Evolutionary conservation across 1,140 invertebrate genomes (phyloP), one percentile per base, ranked within the genome.

Genomic region (Colletes latitarsis): DNA sequence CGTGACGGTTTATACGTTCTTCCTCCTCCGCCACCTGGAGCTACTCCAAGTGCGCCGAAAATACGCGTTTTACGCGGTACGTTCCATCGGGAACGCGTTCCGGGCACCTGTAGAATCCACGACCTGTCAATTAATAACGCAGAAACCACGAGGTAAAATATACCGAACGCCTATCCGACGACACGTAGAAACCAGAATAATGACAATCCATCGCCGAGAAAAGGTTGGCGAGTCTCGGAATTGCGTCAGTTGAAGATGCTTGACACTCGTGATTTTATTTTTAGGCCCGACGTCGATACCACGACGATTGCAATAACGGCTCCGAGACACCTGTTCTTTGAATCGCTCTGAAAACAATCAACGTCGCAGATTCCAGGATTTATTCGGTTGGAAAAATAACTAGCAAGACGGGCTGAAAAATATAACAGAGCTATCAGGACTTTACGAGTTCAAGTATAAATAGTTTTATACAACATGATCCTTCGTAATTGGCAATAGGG

Each of bases 31-130:
- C 60, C 85, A 84, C 76, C 85, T 88, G 86, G 86, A 84, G 66
- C 70, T 49, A 52, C 68, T 88, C 86, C 86, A 88, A 88, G 57
- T 68, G 49, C 39, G 77, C 58, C 82, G 82, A 86, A 87, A 87
- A 87, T 87, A 87, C 82, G 73, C 82, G 63, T 75, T 69, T 81
- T 78, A 71, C 83, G 67, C 57, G 73, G 60, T 30, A 12, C 73
- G 30, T 77, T 58, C 52, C 53, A 53, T 49, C 53, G 71, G 39
- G 77, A 49, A 58, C 30, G 58, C 64, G n/a, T 76, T 77, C 30
- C 83, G 69, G 85, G 86, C 86, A 88, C 86, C 86, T 88, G 86
- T 88, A 87, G 86, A 70, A 88, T 88, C 76, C 70, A 57, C 53
- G 77, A 68, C 19, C 49, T 9, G 21, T 21, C 53, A 58, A 57